A percentile compares a stretch with the other conserved stretches of the same genome.
phyloP scores from a whole-genome alignment of 2,113 vertebrate species.

The Plestiodon gilberti region DNA sequence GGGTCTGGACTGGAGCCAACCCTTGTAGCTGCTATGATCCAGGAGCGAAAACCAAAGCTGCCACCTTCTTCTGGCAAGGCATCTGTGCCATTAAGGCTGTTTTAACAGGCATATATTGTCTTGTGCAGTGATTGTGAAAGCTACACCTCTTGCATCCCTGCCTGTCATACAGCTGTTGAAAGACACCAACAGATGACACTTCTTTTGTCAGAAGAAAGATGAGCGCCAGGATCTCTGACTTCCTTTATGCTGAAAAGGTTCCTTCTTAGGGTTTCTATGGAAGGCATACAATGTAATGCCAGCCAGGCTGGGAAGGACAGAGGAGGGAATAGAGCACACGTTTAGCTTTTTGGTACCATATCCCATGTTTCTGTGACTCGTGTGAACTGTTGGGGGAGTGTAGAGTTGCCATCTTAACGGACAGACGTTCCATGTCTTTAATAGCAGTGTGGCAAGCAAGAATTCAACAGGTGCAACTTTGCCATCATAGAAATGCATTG shows the following conservation, averaged over 20 bases:
- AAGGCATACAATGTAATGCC: not conserved
- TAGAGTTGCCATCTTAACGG: not conserved
- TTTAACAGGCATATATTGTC: not conserved
- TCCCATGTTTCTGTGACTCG: not conserved
- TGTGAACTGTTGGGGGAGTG: not conserved
- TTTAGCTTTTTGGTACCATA: not conserved
- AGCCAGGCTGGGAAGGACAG: not conserved
- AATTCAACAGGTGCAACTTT: not conserved
- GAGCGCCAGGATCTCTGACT: not conserved
- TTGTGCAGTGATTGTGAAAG: not conserved
- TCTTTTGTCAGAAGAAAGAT: not conserved
- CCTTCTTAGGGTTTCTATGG: not conserved
- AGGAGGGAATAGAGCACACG: not conserved
- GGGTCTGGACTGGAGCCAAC: not conserved
- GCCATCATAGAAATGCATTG: not conserved
- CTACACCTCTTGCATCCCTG: not conserved
- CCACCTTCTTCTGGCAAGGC: not conserved
- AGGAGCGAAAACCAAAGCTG: not conserved
- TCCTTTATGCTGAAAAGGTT: not conserved
- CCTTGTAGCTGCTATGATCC: not conserved
- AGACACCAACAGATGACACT: no score
- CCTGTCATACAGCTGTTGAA: not conserved
- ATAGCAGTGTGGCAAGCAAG: not conserved
- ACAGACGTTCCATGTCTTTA: not conserved
- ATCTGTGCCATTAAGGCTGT: not conserved